Percentiles rank a stretch among this genome's conserved stretches.
Conservation (phyloP, 30 jellyfish, hydroid and myxozoan genomes). For the Mastigias papua region DNA sequence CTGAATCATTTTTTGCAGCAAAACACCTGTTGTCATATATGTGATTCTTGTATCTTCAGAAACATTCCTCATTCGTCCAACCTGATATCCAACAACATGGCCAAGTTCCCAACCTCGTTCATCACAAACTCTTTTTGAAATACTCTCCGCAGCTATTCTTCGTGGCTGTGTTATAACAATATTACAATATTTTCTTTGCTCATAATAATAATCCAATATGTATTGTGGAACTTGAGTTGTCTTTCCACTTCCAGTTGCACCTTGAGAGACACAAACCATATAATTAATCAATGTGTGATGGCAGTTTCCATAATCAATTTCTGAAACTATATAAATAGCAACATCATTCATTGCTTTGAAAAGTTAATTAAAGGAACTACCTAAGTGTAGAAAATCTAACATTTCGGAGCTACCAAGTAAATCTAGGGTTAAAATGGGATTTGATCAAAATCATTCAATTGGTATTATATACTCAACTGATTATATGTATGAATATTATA, state of each 20-base stretch:
- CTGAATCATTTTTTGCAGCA: slow-evolving; percentile 79
- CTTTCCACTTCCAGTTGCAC: slow-evolving; percentile 99
- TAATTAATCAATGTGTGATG: too few relatives aligned
- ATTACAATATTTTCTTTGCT: slow-evolving; percentile 87
- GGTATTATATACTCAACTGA: too few relatives aligned
- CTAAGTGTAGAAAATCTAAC: too few relatives aligned
- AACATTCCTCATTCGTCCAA: slow-evolving; percentile 83
- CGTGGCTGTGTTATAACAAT: slow-evolving; percentile 99
- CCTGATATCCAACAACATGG: slow-evolving; percentile 93
- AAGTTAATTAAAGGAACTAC: too few relatives aligned
- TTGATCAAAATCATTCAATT: too few relatives aligned
- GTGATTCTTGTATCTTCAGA: slow-evolving; percentile 97
- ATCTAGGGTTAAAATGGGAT: too few relatives aligned
- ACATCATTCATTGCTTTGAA: too few relatives aligned
- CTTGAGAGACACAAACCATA: slow-evolving; percentile 50
- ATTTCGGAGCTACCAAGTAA: too few relatives aligned
- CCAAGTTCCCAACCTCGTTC: slow-evolving; percentile 99
- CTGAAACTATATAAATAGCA: too few relatives aligned
- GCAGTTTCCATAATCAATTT: too few relatives aligned
- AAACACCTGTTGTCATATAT: slow-evolving; percentile 98
- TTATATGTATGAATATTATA: too few relatives aligned
- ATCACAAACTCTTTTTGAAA: slow-evolving; percentile 91
- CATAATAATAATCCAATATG: slow-evolving; percentile 85
- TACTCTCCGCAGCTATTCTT: slow-evolving; percentile 96
- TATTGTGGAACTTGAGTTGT: slow-evolving; percentile 99